Percentiles rank a stretch among this genome's conserved stretches.
Conservation (phyloP, 2,888 invertebrate genomes). For the Chloromyia formosa region DNA sequence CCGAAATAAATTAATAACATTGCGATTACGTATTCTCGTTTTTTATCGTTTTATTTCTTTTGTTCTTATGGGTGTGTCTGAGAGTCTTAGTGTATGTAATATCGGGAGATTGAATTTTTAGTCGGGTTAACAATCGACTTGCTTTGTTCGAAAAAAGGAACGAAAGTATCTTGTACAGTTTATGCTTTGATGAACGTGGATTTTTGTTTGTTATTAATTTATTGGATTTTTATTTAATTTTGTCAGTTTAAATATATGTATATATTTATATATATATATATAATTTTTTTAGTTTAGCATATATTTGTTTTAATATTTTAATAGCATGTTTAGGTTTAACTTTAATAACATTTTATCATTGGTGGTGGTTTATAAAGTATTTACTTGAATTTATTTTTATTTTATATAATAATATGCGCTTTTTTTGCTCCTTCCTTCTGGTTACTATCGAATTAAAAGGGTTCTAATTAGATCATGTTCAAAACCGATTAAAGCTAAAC, state of each 20-base stretch:
- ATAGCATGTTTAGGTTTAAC: not conserved
- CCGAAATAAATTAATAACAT: conserved; percentile 31
- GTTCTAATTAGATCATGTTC: too few species aligned
- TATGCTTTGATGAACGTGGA: too few species aligned
- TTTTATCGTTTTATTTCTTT: not conserved
- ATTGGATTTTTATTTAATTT: too few species aligned
- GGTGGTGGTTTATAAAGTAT: conserved; percentile 22
- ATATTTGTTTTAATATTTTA: conserved; percentile 9
- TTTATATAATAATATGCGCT: conserved; percentile 7
- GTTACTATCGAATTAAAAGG: too few species aligned
- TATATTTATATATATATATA: conserved; percentile 7
- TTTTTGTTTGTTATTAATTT: too few species aligned
- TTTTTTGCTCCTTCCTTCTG: too few species aligned
- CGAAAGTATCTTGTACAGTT: too few species aligned
- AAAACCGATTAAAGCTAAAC: too few species aligned
- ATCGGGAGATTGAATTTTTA: too few species aligned
- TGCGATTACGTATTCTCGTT: not conserved
- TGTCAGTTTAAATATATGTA: not conserved
- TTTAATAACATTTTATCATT: conserved; percentile 4
- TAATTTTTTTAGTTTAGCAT: conserved; percentile 5
- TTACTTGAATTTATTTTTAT: conserved; percentile 20
- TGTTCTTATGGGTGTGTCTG: not conserved
- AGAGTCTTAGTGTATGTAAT: not conserved
- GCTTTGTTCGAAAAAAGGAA: too few species aligned
- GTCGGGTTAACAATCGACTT: too few species aligned